These are phyloP conservation scores for Crepidodera aurea DNA, from an alignment of 2,888 invertebrate species.

Conservation along the genomic window DNA sequence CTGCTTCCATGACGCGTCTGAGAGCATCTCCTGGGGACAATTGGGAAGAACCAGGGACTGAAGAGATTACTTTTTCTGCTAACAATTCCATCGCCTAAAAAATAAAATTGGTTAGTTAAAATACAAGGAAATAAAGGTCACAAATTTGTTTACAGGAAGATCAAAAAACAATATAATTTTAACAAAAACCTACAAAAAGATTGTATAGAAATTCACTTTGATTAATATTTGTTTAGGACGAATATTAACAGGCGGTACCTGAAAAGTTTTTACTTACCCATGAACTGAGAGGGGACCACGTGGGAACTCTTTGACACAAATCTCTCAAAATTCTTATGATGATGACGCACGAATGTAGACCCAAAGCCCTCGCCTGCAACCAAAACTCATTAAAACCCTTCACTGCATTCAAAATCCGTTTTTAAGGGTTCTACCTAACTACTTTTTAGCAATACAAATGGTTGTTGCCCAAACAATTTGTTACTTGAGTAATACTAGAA, in stretches of 20 bases:
- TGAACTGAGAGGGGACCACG: constrained; percentile 92
- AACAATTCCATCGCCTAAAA: constrained; percentile 91
- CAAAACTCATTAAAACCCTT: constrained; percentile 61
- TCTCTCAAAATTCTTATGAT: constrained; percentile 95
- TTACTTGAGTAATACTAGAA: background rate
- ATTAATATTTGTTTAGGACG: too few relatives aligned
- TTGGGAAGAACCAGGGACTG: constrained; percentile 72
- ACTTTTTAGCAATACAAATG: constrained; percentile 6
- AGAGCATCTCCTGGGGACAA: constrained; percentile 94
- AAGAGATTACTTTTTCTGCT: constrained; percentile 93
- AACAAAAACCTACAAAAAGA: too few relatives aligned
- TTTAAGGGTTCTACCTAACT: constrained; percentile 46
- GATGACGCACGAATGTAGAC: constrained; percentile 94
- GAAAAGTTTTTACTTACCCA: constrained; percentile 94
- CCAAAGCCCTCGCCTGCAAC: constrained; percentile 91
- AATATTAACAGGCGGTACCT: too few relatives aligned
- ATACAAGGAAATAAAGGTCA: too few relatives aligned
- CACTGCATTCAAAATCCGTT: background rate
- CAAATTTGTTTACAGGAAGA: too few relatives aligned
- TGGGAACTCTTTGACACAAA: constrained; percentile 91
- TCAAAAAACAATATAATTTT: too few relatives aligned
- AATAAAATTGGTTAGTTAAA: background rate
- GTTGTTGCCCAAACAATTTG: constrained; percentile 39
- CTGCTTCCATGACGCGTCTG: constrained; percentile 93
- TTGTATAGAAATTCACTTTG: too few relatives aligned